A percentile compares a stretch with the other conserved stretches of the same genome.
Evolutionary conservation across 2,113 vertebrate genomes (phyloP).

Genomic region (Neofelis nebulosa): DNA sequence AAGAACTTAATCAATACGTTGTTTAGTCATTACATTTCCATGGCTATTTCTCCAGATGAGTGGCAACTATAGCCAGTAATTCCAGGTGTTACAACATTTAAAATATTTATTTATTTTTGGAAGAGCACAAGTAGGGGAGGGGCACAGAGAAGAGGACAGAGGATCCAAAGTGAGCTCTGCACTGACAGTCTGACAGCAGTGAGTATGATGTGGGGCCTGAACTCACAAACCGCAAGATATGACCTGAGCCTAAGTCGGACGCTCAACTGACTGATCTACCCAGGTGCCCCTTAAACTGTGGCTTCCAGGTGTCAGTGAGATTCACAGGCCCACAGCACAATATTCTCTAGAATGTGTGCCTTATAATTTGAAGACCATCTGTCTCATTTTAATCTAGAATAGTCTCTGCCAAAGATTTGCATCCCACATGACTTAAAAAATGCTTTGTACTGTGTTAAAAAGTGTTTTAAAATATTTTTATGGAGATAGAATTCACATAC

Average conservation of each 20-base stretch:
- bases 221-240: no score
- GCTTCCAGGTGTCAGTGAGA: background rate
- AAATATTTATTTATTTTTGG: no score
- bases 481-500: conserved; percentile 22
- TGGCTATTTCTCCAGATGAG: background rate
- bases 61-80: background rate
- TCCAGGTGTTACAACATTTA: conserved; percentile 35
- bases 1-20: background rate
- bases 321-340: background rate
- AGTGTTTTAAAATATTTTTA: conserved; percentile 21
- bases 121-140: no score
- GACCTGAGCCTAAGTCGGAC: no score
- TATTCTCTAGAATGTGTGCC: background rate
- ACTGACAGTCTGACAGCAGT: no score
- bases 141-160: no score
- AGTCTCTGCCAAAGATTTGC: conserved; percentile 36
- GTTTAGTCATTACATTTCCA: background rate
- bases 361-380: conserved; percentile 61
- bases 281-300: background rate
- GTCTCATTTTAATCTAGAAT: conserved; percentile 49
- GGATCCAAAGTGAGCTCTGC: no score
- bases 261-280: no score
- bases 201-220: no score
- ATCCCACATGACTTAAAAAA: background rate
- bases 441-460: background rate